Base-by-base conservation (phyloP, 2,888 invertebrate species). In the Uropetala carovei region DNA sequence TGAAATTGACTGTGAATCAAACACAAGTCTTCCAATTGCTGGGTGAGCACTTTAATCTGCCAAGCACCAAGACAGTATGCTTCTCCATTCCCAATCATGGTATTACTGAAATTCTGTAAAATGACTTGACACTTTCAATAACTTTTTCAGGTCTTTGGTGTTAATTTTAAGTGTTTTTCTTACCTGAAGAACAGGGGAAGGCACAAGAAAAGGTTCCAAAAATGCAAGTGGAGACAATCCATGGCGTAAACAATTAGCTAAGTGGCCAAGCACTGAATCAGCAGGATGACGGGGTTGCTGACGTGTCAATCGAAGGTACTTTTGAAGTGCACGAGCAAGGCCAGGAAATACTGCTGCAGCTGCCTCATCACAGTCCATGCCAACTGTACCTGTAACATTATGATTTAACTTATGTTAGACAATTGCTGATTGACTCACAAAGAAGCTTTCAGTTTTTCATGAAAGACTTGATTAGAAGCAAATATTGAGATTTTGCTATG, bases 331-430 rank as follows among this genome's bases (percentile, higher is more conserved):
- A 92, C 99, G 96, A 0, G 99, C 99, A 96, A 99, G 97, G 11
- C 99, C 99, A 2, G 99, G 99, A 94, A 99, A 99, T 92, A 99
- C 98, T 0, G 99, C 99, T 95, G 99, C 98, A 0, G 99, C 99
- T 7, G 99, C 99, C 95, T 99, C 99, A 94, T 98, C 97, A 0
- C 99, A 98, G 94, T 99, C 99, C 96, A 99, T 97, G 0, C 98
- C 97, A 93, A 98, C 97, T 0, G 89, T 89, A 64, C 89, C 89
- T 89, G 13, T 30, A 43, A 59, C 58, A 81, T 30, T 30, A 11
- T n/a, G 13, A 91, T 64, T 91, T 0, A 43, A 30, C 60, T 68
- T 43, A 43, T 43, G n/a, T n/a, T n/a, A n/a, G n/a, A 43, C 43
- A 43, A 43, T 5, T 43, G 43, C 43, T 5, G 43, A 43, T 43